phyloP scores from a whole-genome alignment of 2,113 vertebrate genomes.

The Brienomyrus brachyistius region DNA sequence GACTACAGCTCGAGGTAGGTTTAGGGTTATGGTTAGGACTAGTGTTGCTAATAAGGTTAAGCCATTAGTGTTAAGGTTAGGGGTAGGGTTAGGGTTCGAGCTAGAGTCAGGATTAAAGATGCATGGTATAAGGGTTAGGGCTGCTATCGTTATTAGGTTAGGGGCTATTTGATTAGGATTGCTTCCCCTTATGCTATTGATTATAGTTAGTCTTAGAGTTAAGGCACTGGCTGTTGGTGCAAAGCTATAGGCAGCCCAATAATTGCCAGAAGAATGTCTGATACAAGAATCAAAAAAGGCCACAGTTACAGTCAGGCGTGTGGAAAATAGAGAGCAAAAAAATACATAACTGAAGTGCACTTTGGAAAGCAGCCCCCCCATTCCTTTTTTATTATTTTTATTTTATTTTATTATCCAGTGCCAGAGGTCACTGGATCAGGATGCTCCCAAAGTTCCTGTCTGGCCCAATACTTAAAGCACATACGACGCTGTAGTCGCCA shows the following conservation, averaged over 20 bases:
- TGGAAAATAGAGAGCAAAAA: not conserved
- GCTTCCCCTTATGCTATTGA: not conserved
- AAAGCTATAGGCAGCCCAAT: not conserved
- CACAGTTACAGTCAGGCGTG: not conserved
- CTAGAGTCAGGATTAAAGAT: not conserved
- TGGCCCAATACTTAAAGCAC: conserved; percentile 16
- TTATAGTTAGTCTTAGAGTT: not conserved
- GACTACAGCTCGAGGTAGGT: not conserved
- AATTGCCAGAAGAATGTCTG: not conserved
- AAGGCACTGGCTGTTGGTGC: not conserved
- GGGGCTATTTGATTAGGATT: not conserved
- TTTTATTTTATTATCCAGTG: not conserved
- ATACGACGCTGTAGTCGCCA: not conserved
- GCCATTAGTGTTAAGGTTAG: not conserved
- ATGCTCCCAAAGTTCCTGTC: conserved; percentile 30
- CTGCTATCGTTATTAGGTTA: not conserved
- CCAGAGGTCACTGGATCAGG: conserved; percentile 20
- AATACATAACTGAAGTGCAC: conserved; percentile 20
- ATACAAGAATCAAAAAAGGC: not conserved
- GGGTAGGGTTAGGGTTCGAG: not conserved
- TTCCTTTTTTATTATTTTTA: not conserved
- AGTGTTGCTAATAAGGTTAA: not conserved
- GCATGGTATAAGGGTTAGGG: not conserved
- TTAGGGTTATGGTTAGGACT: not conserved
- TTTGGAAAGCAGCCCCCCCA: conserved; percentile 17